phyloP scores from a whole-genome alignment of 2,888 invertebrate genomes.

The Cremastinae sp. region DNA sequence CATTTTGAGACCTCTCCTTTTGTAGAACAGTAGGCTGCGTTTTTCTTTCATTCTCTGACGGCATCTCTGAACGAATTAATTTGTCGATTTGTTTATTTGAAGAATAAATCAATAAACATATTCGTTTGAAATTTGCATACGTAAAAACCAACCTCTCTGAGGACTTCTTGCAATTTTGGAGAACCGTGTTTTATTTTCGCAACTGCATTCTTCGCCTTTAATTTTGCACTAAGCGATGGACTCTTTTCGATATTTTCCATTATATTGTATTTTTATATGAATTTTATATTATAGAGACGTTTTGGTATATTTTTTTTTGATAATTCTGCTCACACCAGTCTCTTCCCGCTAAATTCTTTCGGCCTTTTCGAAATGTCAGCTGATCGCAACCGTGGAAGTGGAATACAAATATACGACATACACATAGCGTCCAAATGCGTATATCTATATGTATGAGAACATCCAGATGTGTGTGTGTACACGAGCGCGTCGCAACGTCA shows the following conservation, averaged over 20 bases:
- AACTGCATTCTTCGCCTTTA: constrained; percentile 68
- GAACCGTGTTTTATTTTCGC: constrained; percentile 75
- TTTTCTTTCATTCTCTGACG: constrained; percentile 73
- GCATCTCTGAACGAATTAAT: constrained; percentile 71
- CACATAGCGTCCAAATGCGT: no score
- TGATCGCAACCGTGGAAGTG: no score
- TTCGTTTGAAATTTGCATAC: not conserved
- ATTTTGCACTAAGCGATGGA: constrained; percentile 66
- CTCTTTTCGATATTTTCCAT: constrained; percentile 67
- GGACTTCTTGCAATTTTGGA: constrained; percentile 77
- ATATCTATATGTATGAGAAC: no score
- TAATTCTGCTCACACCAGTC: not conserved
- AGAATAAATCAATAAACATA: not conserved
- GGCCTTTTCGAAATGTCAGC: no score
- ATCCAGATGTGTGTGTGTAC: no score
- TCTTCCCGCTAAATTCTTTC: no score
- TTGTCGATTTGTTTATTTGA: constrained; percentile 2
- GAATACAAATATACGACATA: no score
- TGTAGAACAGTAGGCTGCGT: constrained; percentile 71
- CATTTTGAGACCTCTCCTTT: constrained; percentile 66
- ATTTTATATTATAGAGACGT: not conserved
- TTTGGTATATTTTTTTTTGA: not conserved
- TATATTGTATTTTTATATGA: constrained; percentile 22
- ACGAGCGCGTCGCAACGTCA: no score
- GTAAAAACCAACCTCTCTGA: constrained; percentile 74